phyloP scores from a whole-genome alignment of 1,140 invertebrate genomes.

The Zaprionus vittiger region DNA sequence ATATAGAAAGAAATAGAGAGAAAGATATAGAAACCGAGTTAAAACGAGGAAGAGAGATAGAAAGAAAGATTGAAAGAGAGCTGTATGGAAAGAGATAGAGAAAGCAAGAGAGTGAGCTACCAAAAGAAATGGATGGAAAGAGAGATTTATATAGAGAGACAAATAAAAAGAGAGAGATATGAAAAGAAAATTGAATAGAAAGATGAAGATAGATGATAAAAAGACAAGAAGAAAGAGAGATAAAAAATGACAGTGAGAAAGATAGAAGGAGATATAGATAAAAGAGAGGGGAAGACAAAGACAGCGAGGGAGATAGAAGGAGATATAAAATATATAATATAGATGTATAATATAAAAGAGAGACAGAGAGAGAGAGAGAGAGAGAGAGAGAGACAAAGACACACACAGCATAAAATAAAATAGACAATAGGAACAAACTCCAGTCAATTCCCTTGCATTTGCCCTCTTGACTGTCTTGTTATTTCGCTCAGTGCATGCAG shows the following conservation, averaged over 20 bases:
- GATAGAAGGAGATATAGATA: neutral
- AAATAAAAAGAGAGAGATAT: neutral
- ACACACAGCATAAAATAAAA: no score
- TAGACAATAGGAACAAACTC: fast-evolving
- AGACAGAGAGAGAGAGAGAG: neutral
- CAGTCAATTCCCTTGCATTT: neutral
- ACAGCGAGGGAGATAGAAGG: neutral
- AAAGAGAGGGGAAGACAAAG: neutral
- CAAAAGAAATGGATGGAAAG: no score
- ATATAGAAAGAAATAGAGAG: no score
- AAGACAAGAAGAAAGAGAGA: neutral
- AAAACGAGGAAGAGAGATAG: no score
- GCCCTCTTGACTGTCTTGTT: neutral
- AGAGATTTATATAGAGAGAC: neutral
- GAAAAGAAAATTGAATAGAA: no score
- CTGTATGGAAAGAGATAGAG: no score
- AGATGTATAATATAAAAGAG: neutral
- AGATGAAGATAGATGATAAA: neutral
- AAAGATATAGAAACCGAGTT: no score
- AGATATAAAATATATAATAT: neutral
- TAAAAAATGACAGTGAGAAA: no score
- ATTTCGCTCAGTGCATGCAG: slow-evolving; percentile 22
- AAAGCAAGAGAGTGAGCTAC: no score
- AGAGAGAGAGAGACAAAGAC: neutral
- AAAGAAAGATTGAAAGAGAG: no score